phyloP scores from a whole-genome alignment of 1,140 invertebrate species.

The Trissolcus basalis region DNA sequence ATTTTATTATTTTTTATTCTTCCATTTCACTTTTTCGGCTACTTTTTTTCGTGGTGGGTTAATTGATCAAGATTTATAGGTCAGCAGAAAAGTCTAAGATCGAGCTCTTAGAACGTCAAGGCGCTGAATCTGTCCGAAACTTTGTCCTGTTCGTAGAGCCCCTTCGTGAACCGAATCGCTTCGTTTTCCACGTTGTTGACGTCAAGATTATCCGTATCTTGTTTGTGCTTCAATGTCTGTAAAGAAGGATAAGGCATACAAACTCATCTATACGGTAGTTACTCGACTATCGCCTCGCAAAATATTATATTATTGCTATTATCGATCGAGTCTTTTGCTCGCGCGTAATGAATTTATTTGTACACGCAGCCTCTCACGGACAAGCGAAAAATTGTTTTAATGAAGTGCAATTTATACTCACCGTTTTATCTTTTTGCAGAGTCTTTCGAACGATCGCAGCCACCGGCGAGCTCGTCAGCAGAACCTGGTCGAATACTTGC shows the following conservation, averaged over 20 bases:
- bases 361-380: no score
- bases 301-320: slow-evolving; percentile 44
- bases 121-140: slow-evolving; percentile 15
- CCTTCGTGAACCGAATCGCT: slow-evolving; percentile 45
- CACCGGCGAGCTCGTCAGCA: slow-evolving; percentile 17
- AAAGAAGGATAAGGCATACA: slow-evolving; percentile 55
- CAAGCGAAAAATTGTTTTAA: no score
- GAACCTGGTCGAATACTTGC: slow-evolving; percentile 12
- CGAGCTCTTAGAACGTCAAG: slow-evolving; percentile 19
- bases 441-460: slow-evolving; percentile 8
- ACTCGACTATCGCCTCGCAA: slow-evolving; percentile 38
- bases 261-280: slow-evolving; percentile 52
- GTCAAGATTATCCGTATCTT: slow-evolving; percentile 56
- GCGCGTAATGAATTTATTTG: no score
- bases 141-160: slow-evolving; percentile 28
- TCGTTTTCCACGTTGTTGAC: slow-evolving; percentile 43
- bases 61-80: slow-evolving; percentile 49
- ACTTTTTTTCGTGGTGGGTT: background rate
- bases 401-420: slow-evolving; percentile 29
- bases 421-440: slow-evolving; percentile 11
- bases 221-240: slow-evolving; percentile 57
- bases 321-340: no score
- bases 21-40: slow-evolving; percentile 7
- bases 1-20: slow-evolving; percentile 26
- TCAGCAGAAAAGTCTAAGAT: slow-evolving; percentile 31